A percentile compares a stretch with the other conserved stretches of the same genome.
Evolutionary conservation across 2,888 invertebrate species (phyloP).

Genomic region (Tuberolachnus salignus): DNA sequence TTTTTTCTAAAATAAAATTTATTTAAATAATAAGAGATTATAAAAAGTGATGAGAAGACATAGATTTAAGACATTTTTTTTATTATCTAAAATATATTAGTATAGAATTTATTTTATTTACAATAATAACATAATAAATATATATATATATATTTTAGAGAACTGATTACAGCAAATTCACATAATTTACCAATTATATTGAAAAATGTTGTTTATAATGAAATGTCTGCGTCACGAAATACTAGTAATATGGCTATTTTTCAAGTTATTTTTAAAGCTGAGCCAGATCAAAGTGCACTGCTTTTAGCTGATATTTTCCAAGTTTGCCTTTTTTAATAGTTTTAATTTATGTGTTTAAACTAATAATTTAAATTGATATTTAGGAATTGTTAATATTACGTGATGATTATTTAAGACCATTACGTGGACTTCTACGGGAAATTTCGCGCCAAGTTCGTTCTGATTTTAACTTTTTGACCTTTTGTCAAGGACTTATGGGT

Average conservation of each 20-base stretch:
- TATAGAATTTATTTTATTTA: neutral
- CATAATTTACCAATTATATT: constrained; percentile 84
- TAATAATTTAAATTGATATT: constrained; percentile 20
- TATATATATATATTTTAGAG: constrained; percentile 66
- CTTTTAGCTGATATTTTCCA: constrained; percentile 83
- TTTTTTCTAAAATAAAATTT: neutral
- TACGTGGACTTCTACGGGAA: constrained; percentile 86
- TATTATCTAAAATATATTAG: no score
- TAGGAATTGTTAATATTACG: constrained; percentile 83
- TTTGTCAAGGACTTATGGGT: constrained; percentile 69
- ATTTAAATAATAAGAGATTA: neutral
- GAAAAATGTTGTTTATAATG: constrained; percentile 93
- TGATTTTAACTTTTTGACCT: constrained; percentile 79
- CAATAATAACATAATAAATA: neutral
- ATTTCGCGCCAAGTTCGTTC: constrained; percentile 82
- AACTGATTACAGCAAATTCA: constrained; percentile 83
- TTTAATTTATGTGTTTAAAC: neutral
- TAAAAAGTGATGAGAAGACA: no score
- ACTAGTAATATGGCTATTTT: constrained; percentile 94
- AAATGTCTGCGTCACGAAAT: constrained; percentile 87
- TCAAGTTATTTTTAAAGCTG: constrained; percentile 84
- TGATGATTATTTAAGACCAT: constrained; percentile 87
- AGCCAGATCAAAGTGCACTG: constrained; percentile 80
- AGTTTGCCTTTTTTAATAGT: constrained; percentile 62
- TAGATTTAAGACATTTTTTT: no score